Conservation (phyloP, 2,888 invertebrate species). For the Ditylenchus weischeri region DNA sequence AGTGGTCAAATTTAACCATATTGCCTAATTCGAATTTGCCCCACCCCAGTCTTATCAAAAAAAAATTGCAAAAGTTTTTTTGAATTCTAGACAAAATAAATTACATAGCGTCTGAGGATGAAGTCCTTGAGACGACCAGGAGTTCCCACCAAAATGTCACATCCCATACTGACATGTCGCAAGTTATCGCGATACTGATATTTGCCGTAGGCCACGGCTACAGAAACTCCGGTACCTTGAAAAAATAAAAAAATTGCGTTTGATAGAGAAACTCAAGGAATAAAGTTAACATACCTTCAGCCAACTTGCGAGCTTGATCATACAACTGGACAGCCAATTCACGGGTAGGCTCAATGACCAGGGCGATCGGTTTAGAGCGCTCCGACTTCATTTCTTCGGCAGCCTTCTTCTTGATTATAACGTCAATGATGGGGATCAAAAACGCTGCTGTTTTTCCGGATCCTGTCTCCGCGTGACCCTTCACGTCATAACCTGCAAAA, state of each 20-base stretch:
- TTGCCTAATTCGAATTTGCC: too few relatives aligned
- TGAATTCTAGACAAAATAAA: constrained; percentile 10
- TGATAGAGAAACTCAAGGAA: constrained; percentile 1
- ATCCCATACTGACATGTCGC: constrained; percentile 61
- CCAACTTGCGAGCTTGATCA: constrained; percentile 40
- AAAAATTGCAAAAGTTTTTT: constrained; percentile 3
- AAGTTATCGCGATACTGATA: constrained; percentile 23
- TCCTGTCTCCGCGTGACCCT: constrained; percentile 97
- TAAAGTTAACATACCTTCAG: constrained; percentile 25
- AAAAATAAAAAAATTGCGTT: constrained; percentile 22
- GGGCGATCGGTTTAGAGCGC: constrained; percentile 70
- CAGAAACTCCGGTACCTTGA: constrained; percentile 31
- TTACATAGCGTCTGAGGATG: constrained; percentile 21
- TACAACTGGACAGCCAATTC: constrained; percentile 84
- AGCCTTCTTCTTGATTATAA: constrained; percentile 51
- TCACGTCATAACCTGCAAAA: constrained; percentile 68
- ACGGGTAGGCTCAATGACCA: constrained; percentile 85
- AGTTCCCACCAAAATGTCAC: constrained; percentile 66
- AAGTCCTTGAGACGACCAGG: constrained; percentile 34
- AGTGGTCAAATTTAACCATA: too few relatives aligned
- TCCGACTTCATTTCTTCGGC: constrained; percentile 9
- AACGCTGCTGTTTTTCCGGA: constrained; percentile 96
- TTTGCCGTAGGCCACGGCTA: constrained; percentile 39
- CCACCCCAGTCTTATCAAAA: constrained; percentile 5
- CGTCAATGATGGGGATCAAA: constrained; percentile 78